Evolutionary conservation across 2,113 vertebrate genomes (phyloP), one percentile per base, ranked within the genome.

Genomic region (Reinhardtius hippoglossoides): DNA sequence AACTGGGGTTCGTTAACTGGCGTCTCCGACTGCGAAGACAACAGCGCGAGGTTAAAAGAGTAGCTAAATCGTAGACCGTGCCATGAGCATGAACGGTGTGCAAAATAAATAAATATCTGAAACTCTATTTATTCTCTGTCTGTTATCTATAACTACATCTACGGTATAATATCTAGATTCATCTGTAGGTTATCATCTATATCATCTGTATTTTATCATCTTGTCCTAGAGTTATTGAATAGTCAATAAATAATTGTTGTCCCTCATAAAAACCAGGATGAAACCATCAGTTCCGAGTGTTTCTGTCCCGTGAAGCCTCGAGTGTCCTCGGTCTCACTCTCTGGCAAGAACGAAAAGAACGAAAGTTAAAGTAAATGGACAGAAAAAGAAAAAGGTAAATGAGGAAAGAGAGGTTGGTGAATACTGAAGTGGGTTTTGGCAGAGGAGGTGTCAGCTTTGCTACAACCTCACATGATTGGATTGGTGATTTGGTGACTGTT

Each of bases 91-190:
- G 66, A 88, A 88, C 59, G 40, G 80, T 80, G 67, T 70, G 74
- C 81, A 84, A 90, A 89, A 87, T 77, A 89, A 88, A 87, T 75
- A 75, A 83, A 76, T 35, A 77, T 88, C 81, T 85, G 76, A 86
- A 82, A 81, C 37, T 88, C 74, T 90, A 79, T 71, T 84, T 82
- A 84, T 74, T 81, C 61, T 86, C 70, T 81, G 46, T 57, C 35
- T 84, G 48, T 74, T 77, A 80, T 84, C 79, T 86, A 85, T 83
- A 67, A 79, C 87, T 91, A 86, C 80, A 76, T 67, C 83, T 92
- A 90, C 61, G 2, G 20, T 52, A 82, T 77, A 58, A 79, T 76
- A 79, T 86, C 75, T 91, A 89, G 23, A 76, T 81, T 86, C 67
- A 80, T 82, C 68, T 73, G 67, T 64, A 87, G 44, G 65, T 65